Evolutionary conservation across 2,888 invertebrate species (phyloP), one percentile per base, ranked within the genome.

Genomic region (Latrodectus elegans): DNA sequence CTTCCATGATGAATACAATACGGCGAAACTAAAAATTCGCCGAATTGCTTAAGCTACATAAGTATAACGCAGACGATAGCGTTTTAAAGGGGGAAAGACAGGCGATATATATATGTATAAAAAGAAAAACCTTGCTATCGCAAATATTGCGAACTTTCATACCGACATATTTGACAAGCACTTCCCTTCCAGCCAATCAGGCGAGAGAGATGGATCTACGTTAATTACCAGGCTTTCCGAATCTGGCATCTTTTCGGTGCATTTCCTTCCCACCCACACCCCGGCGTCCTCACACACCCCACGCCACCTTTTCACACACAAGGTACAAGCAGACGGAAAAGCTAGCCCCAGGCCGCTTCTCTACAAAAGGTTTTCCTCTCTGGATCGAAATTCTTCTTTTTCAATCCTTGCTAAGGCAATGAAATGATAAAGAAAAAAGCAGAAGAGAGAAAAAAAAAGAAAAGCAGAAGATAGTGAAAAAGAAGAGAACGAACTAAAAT

Each of bases 111-210:
- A 73, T 14, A 55, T 15, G n/a, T 15, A 60, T 60, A 60, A n/a
- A n/a, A 74, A 74, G 52, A 73, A 73, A 52, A 81, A 65, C 65
- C 78, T 83, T 83, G 73, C 75, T 82, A 82, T 82, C 67, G 82
- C 75, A 82, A 82, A 82, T 74, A 82, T 82, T 82, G 82, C 82
- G 82, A 82, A 75, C 75, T 75, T 82, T 82, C 82, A 82, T 84
- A 84, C 84, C 84, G 84, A 84, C 84, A 67, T 84, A 84, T 84
- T 84, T 84, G 84, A 84, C 84, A 84, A 84, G 77, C 78, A 84
- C 84, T 84, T 84, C 84, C 84, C 84, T 84, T 84, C 73, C 73
- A 84, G 84, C 84, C 84, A 84, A 84, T 84, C 84, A 84, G 84
- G 84, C 78, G 84, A 78, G 64, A 84, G 84, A 75, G 78, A 84